phyloP scores from a whole-genome alignment of 1,140 invertebrate species.

The Hylaeus volcanicus region DNA sequence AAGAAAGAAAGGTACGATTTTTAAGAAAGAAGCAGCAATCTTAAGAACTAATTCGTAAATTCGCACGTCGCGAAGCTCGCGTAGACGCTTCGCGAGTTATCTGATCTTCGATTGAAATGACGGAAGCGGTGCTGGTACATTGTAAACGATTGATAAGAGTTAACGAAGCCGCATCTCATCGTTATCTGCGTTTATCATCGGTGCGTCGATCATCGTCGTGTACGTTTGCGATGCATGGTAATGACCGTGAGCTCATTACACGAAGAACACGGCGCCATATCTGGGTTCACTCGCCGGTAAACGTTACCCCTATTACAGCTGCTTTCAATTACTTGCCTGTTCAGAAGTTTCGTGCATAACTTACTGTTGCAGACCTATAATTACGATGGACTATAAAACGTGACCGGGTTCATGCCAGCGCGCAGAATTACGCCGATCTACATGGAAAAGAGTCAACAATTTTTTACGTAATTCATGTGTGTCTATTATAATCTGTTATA shows the following conservation, averaged over 20 bases:
- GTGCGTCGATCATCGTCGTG: not conserved
- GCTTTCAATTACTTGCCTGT: not conserved
- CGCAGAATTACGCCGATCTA: too few species aligned
- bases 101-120: too few species aligned
- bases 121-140: not conserved
- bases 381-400: slow-evolving; percentile 17
- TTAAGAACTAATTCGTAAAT: too few species aligned
- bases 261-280: not conserved
- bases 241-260: slow-evolving; percentile 33
- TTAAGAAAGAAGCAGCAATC: too few species aligned
- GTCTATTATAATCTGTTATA: too few species aligned
- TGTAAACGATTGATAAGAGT: not conserved
- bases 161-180: slow-evolving; percentile 3
- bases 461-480: too few species aligned
- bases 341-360: slow-evolving; percentile 28
- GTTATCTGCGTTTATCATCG: not conserved
- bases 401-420: not conserved
- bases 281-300: slow-evolving; percentile 4
- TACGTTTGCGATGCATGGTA: not conserved
- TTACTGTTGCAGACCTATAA: slow-evolving; percentile 16
- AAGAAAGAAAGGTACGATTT: too few species aligned
- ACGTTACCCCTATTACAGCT: slow-evolving; percentile 22
- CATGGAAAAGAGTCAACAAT: too few species aligned
- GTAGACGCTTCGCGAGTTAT: too few species aligned
- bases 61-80: too few species aligned